A percentile compares a stretch with the other conserved stretches of the same genome.
Conservation (phyloP, 1,140 invertebrate genomes). For the Drosophila kohkoa region DNA sequence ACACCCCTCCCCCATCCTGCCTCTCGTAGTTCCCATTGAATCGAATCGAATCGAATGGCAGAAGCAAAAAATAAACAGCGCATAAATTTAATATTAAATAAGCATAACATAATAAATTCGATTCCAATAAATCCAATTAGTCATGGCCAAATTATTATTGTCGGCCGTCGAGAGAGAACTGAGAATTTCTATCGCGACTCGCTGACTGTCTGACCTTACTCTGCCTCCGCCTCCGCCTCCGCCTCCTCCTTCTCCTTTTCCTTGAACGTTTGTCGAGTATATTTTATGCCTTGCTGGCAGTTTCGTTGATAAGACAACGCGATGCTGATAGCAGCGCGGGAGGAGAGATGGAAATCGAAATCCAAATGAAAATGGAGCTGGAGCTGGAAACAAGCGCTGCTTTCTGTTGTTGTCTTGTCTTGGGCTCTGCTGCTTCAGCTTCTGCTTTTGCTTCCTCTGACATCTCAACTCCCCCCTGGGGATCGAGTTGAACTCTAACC, state of each 20-base stretch:
- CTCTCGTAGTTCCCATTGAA: too few relatives aligned
- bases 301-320: conserved; percentile 55
- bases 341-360: background rate
- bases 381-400: conserved; percentile 38
- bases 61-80: conserved; percentile 76
- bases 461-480: too few relatives aligned
- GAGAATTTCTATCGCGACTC: conserved; percentile 2
- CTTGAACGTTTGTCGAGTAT: conserved; percentile 5
- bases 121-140: conserved; percentile 84
- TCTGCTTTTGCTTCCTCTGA: too few relatives aligned
- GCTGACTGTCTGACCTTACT: background rate
- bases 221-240: background rate
- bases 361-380: background rate
- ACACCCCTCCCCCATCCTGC: background rate
- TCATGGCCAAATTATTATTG: conserved; percentile 83
- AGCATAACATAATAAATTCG: conserved; percentile 81
- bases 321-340: conserved; percentile 44
- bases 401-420: conserved; percentile 23
- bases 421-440: too few relatives aligned
- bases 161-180: conserved; percentile 47
- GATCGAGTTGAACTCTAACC: conserved; percentile 39
- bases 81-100: conserved; percentile 81
- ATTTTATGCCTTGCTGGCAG: conserved; percentile 66
- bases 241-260: too few relatives aligned
- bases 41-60: conserved; percentile 13